These are phyloP conservation scores for Microhierax caerulescens DNA, from an alignment of 2,797 vertebrate species.

Conservation along the genomic window DNA sequence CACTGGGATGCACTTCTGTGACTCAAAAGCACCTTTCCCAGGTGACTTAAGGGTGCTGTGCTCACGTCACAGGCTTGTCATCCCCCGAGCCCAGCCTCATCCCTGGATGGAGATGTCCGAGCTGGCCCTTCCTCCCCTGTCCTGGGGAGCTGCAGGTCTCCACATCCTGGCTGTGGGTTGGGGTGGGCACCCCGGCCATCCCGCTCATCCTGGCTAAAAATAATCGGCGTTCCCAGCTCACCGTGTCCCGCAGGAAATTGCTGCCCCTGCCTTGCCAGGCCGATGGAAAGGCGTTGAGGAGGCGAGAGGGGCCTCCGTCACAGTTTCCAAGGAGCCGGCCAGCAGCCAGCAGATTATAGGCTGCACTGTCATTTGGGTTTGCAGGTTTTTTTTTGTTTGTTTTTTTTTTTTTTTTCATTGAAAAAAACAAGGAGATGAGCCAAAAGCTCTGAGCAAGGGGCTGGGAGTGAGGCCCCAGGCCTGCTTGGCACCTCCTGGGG, in stretches of 20 bases:
- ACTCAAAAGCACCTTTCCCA: not conserved
- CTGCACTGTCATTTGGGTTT: constrained; percentile 9
- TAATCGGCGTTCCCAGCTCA: not conserved
- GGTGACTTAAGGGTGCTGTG: not conserved
- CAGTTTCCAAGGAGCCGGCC: constrained; percentile 70
- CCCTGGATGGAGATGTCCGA: not conserved
- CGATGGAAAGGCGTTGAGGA: not conserved
- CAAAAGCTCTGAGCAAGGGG: not conserved
- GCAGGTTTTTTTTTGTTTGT: not conserved
- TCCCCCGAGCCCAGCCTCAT: not conserved
- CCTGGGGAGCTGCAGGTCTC: fast-evolving
- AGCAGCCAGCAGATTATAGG: constrained; percentile 54
- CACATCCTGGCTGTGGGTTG: fast-evolving
- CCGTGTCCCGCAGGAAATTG: not conserved
- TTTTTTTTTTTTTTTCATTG: not conserved
- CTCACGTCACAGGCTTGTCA: fast-evolving
- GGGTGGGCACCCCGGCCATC: not conserved
- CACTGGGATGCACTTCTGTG: fast-evolving
- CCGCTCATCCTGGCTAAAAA: not conserved
- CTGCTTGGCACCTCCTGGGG: not conserved
- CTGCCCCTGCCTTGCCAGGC: not conserved
- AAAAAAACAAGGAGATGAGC: not conserved
- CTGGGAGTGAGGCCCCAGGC: not conserved
- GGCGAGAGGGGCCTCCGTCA: constrained; percentile 30
- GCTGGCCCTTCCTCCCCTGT: not conserved